Percentiles rank a stretch among this genome's conserved stretches.
phyloP scores from a whole-genome alignment of 1,140 invertebrate genomes.

The Saccostrea cuccullata region DNA sequence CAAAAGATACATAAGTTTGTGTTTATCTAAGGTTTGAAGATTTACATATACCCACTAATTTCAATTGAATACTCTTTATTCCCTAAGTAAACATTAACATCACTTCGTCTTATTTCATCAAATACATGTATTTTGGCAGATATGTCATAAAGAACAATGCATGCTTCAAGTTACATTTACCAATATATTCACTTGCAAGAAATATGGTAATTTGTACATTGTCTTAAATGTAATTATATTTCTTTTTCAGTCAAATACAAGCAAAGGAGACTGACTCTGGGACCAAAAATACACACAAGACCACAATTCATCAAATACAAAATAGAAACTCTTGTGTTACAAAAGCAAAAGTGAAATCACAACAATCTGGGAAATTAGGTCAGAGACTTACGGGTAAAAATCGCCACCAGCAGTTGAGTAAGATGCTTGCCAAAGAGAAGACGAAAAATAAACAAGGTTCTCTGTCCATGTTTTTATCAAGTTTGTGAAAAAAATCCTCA shows the following conservation, averaged over 20 bases:
- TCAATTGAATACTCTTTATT: no score
- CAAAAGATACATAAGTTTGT: no score
- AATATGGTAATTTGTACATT: no score
- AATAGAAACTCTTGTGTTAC: not conserved
- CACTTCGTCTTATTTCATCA: no score
- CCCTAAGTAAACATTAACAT: no score
- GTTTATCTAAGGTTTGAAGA: no score
- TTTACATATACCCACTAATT: no score
- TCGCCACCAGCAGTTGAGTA: constrained; percentile 18
- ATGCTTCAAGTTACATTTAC: no score
- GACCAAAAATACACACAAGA: not conserved
- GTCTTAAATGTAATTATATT: no score
- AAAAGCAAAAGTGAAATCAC: not conserved
- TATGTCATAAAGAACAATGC: no score
- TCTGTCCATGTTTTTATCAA: constrained; percentile 2
- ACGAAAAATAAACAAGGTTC: not conserved
- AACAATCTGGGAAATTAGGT: not conserved
- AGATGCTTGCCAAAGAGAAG: constrained; percentile 1
- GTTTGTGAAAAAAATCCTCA: not conserved
- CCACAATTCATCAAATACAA: not conserved
- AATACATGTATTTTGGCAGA: no score
- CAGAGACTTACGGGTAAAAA: not conserved
- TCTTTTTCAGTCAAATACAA: not conserved
- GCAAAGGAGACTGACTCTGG: not conserved
- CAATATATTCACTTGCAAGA: no score